Evolutionary conservation across 2,113 vertebrate genomes (phyloP), one percentile per base, ranked within the genome.

Genomic region (Centrocercus urophasianus): DNA sequence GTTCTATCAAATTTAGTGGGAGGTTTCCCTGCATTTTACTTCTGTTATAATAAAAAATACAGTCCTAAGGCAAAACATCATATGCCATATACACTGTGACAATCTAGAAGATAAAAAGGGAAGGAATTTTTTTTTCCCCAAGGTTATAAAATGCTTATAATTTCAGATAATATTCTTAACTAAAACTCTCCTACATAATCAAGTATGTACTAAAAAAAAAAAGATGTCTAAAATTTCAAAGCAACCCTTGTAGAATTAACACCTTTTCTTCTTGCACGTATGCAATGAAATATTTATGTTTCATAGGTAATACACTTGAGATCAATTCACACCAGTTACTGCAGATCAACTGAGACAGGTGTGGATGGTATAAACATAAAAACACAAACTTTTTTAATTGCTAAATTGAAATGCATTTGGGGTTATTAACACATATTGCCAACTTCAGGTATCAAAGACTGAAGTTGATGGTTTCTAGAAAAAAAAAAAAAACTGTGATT

Each of bases 81-180:
- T 28, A 59, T 67, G 5, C 2, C 67, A 7, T 42, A 7, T 66
- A n/a, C 15, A 52, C 13, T 17, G 10, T 13, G 34, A 87, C 45
- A n/a, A 8, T 45, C 24, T 22, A 83, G 47, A n/a, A 86, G 85
- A 88, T 75, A 76, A 84, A 92, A 74, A 78, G 7, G 16, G 14
- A 73, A 6, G 5, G 16, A 34, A 32, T 27, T 28, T 69, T 72
- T 81, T 73, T 65, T 48, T 9, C 50, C 48, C 36, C 59, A 87
- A 61, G 42, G 25, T 67, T 86, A 24, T n/a, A 80, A 36, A 85
- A 65, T 5, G 9, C 16, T 34, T 60, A 45, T 45, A 47, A 54
- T 66, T 89, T 80, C 69, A 83, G 48, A 34, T 63, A 93, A 76
- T 10, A 83, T 36, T 38, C 75, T 85, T 30, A 87, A 70, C 16